Evolutionary conservation across 2,797 vertebrate genomes (phyloP).

Genomic region (Eulemur coronatus): DNA sequence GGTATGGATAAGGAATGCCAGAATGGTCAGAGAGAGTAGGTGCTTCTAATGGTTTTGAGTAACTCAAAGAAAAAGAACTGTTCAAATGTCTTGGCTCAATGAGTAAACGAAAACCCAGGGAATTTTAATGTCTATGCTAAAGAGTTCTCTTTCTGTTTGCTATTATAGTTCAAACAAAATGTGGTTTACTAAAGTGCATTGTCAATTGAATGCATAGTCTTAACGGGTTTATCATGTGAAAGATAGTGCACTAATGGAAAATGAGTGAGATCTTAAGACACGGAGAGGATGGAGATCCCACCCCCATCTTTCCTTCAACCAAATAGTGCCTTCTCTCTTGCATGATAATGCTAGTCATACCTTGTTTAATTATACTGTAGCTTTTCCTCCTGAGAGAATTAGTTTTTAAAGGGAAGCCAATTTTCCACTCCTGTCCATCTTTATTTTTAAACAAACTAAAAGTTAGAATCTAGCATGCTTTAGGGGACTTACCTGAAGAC

Average conservation of each 20-base stretch:
- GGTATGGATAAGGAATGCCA: neutral
- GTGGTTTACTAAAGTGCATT: neutral
- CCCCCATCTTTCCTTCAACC: neutral
- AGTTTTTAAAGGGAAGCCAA: neutral
- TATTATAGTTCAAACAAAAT: neutral
- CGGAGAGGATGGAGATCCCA: neutral
- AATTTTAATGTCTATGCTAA: neutral
- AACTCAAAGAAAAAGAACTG: neutral
- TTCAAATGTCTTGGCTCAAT: neutral
- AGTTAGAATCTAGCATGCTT: neutral
- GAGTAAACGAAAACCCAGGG: neutral
- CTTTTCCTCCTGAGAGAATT: neutral
- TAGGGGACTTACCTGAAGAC: neutral
- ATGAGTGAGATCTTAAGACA: neutral
- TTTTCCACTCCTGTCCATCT: neutral
- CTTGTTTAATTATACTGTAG: neutral
- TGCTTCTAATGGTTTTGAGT: neutral
- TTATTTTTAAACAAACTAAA: conserved; percentile 13
- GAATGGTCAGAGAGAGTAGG: neutral
- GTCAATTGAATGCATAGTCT: neutral
- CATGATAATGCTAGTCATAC: neutral
- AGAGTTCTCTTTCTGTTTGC: neutral
- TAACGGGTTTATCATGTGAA: neutral
- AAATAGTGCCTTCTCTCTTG: neutral
- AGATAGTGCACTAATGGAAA: neutral